Base-by-base conservation (phyloP, 2,888 invertebrate species). In the Drosophila mayaguana region DNA sequence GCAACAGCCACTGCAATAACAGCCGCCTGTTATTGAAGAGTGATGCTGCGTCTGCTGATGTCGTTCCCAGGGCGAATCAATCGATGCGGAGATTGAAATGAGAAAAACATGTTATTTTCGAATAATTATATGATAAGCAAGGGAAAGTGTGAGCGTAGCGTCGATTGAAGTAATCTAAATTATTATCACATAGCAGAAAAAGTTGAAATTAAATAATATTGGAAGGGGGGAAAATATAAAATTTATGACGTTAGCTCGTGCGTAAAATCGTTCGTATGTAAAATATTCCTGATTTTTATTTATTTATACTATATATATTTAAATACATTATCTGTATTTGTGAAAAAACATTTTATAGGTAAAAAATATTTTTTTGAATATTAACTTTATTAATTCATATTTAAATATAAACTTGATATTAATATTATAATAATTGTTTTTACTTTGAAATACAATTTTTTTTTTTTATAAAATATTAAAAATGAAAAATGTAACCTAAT, bases 91-190 rank as follows among this genome's bases (percentile, higher is more conserved):
- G 72, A 70, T 67, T 79, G 72, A 57, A 54, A 64, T 81, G 76
- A 85, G 86, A 56, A 56, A 79, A 88, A 91, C 89, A 90, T 90
- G 87, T 90, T 90, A 72, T 90, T 86, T 88, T 73, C 60, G 68
- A 72, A 73, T 60, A 54, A 56, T 50, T 34, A 40, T 32, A 63
- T 72, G 90, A 86, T 90, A 86, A 86, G 76, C 57, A n/a, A 59
- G 36, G 69, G 59, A 88, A 85, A 88, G 83, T 78, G 68, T 63
- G 72, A 68, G 74, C 78, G 63, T 18, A 25, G 66, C 50, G 61
- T 56, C 1, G 38, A 55, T 59, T 48, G 48, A 62, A 62, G 69
- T 51, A 70, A 72, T 61, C 46, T 62, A 55, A 67, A 60, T 64
- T 51, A 40, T 28, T 66, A 28, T 11, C 28, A 22, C 51, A 54